Percentiles rank a stretch among this genome's conserved stretches.
Evolutionary conservation across 2,113 vertebrate species (phyloP).

Genomic region (Pao palembangensis): DNA sequence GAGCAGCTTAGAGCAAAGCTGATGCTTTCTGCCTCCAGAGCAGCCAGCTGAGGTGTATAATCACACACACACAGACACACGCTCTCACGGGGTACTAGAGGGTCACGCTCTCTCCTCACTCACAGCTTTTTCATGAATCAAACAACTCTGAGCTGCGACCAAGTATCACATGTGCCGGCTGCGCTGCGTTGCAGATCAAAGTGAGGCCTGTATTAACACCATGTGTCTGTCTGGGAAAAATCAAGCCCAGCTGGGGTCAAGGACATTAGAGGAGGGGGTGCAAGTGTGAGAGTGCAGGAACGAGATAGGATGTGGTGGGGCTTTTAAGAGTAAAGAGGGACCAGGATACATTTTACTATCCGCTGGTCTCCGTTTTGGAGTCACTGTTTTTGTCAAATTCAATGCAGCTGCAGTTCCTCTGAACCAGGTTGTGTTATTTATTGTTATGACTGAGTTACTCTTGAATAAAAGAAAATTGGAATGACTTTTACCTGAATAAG

Average conservation of each 20-base stretch:
- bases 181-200: slow-evolving; percentile 53
- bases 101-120: too few relatives aligned
- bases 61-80: slow-evolving; percentile 3
- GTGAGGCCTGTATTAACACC: slow-evolving; percentile 66
- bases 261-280: slow-evolving; percentile 57
- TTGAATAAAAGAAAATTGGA: not conserved
- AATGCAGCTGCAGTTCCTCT: too few relatives aligned
- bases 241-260: slow-evolving; percentile 74
- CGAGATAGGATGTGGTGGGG: slow-evolving; percentile 43
- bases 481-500: slow-evolving; percentile 71
- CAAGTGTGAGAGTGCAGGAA: slow-evolving; percentile 44
- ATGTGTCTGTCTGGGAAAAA: slow-evolving; percentile 73
- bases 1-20: too few relatives aligned
- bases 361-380: too few relatives aligned
- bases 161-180: slow-evolving; percentile 18
- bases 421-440: too few relatives aligned
- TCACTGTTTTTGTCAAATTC: too few relatives aligned
- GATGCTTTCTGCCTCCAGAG: too few relatives aligned
- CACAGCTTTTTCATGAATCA: too few relatives aligned
- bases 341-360: slow-evolving; percentile 40
- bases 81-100: not conserved
- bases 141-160: too few relatives aligned
- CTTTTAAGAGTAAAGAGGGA: slow-evolving; percentile 56
- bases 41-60: not conserved
- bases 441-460: not conserved